A percentile compares a stretch with the other conserved stretches of the same genome.
Evolutionary conservation across 2,113 vertebrate species (phyloP).

Genomic region (Procavia capensis): DNA sequence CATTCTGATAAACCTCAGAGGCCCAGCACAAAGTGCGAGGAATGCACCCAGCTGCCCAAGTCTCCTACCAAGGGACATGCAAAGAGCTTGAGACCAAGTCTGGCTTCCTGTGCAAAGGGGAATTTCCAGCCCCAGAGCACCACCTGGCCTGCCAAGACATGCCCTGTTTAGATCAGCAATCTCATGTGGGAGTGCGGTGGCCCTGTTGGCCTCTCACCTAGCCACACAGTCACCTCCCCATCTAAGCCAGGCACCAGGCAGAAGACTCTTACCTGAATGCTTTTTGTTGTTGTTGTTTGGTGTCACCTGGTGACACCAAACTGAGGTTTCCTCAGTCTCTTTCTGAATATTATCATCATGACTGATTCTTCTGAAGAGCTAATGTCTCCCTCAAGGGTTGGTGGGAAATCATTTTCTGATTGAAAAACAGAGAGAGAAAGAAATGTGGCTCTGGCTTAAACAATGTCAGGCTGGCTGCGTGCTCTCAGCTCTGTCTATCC

Average conservation of each 20-base stretch:
- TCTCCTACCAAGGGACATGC: not conserved
- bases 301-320: not conserved
- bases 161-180: not conserved
- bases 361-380: not conserved
- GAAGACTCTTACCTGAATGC: not conserved
- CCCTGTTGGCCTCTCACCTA: not conserved
- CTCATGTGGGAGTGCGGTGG: not conserved
- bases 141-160: fast-evolving
- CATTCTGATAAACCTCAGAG: not conserved
- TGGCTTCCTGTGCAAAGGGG: not conserved
- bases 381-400: not conserved
- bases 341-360: not conserved
- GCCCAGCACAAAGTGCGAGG: fast-evolving
- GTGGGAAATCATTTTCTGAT: not conserved
- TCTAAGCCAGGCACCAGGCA: not conserved
- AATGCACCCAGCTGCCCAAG: fast-evolving
- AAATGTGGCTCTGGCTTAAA: not conserved
- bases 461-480: not conserved
- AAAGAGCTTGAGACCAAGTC: not conserved
- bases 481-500: no score
- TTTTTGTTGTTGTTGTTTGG: not conserved
- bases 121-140: conserved; percentile 8
- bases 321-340: not conserved
- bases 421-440: not conserved
- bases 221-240: not conserved